These are phyloP conservation scores for Heterotilapia buettikoferi DNA, from an alignment of 2,113 vertebrate genomes.

Conservation along the genomic window DNA sequence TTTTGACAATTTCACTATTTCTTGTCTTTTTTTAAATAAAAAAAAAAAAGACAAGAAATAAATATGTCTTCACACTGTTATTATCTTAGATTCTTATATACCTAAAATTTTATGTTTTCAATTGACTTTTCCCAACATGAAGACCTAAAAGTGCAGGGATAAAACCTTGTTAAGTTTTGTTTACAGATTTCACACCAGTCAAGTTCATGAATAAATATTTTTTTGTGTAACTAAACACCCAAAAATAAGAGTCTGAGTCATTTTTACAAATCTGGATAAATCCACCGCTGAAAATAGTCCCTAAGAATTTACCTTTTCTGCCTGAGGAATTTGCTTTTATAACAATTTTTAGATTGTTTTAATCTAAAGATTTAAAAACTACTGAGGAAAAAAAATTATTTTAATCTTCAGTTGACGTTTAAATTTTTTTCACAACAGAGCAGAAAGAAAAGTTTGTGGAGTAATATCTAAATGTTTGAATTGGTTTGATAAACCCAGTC, in stretches of 20 bases:
- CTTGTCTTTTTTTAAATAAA: background rate
- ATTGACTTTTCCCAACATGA: background rate
- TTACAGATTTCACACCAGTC: background rate
- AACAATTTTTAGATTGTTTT: background rate
- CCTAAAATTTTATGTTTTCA: background rate
- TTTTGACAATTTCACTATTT: background rate
- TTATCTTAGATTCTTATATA: background rate
- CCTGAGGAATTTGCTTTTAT: background rate
- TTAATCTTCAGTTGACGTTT: background rate
- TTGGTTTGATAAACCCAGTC: background rate
- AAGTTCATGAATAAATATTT: background rate
- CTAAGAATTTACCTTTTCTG: background rate
- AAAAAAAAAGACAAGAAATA: background rate
- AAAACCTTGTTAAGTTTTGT: background rate
- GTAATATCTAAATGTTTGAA: background rate
- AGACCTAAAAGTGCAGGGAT: background rate
- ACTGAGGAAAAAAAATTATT: accelerated
- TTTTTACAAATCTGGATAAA: background rate
- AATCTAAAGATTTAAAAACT: background rate
- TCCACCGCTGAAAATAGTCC: background rate
- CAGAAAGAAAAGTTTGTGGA: background rate
- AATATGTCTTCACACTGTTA: background rate
- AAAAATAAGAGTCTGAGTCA: background rate
- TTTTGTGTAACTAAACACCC: background rate
- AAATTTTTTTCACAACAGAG: background rate